A percentile compares a stretch with the other conserved stretches of the same genome.
phyloP scores from a whole-genome alignment of 2,113 vertebrate species.

The Petaurus breviceps region DNA sequence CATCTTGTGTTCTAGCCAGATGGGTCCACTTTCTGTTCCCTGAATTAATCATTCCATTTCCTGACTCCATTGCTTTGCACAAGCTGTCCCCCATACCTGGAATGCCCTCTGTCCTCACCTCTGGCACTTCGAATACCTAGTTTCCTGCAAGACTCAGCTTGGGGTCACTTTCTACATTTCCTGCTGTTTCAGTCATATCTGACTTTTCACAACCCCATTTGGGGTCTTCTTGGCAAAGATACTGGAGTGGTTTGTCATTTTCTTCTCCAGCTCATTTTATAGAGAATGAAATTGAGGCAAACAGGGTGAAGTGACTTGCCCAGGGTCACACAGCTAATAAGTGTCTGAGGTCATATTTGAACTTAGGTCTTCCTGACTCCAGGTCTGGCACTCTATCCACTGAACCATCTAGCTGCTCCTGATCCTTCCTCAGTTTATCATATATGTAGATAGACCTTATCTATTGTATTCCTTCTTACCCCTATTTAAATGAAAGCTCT shows the following conservation, averaged over 20 bases:
- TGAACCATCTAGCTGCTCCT: no score
- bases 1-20: background rate
- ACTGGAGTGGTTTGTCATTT: background rate
- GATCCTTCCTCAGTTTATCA: background rate
- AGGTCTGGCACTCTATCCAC: no score
- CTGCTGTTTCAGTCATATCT: background rate
- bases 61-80: background rate
- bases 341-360: background rate
- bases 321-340: no score
- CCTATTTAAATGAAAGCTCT: background rate
- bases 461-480: background rate
- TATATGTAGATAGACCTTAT: background rate
- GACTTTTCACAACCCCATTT: background rate
- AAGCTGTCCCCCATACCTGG: background rate
- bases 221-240: background rate
- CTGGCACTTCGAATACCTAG: background rate
- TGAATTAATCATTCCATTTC: background rate
- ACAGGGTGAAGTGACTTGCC: background rate
- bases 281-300: background rate
- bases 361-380: background rate
- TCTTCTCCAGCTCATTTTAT: background rate
- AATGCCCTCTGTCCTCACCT: background rate
- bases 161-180: background rate
- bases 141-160: background rate
- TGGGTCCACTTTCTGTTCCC: background rate